Percentiles rank a stretch among this genome's conserved stretches.
Evolutionary conservation across 2,797 vertebrate genomes (phyloP).

Genomic region (Neopelma chrysocephalum): DNA sequence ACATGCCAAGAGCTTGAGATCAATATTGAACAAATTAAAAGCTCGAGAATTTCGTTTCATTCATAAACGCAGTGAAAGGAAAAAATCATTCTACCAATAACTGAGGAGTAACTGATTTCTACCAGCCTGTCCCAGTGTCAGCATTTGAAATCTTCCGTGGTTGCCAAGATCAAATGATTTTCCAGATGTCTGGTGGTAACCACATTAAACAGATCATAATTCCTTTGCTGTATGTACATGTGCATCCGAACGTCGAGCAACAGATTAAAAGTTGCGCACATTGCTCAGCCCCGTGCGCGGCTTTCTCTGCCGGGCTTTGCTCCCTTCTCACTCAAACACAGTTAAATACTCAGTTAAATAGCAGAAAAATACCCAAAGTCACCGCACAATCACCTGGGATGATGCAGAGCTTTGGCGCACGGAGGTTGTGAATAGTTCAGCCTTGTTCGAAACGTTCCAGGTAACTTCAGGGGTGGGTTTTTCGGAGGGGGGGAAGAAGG

Average conservation of each 20-base stretch:
- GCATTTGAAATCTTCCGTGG: conserved; percentile 70
- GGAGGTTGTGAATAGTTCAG: neutral
- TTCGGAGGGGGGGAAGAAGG: neutral
- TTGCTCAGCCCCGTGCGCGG: neutral
- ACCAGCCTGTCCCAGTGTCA: conserved; percentile 67
- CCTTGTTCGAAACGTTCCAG: neutral
- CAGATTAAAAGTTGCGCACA: neutral
- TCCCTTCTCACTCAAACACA: neutral
- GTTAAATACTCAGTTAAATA: neutral
- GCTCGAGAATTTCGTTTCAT: neutral
- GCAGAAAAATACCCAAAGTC: neutral
- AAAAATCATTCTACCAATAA: neutral
- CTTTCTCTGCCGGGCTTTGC: neutral
- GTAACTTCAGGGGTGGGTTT: neutral
- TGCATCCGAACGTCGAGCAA: neutral
- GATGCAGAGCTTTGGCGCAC: neutral
- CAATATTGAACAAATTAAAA: neutral
- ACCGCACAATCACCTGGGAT: neutral
- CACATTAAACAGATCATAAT: conserved; percentile 85
- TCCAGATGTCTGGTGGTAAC: conserved; percentile 89
- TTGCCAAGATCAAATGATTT: conserved; percentile 87
- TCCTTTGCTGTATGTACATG: conserved; percentile 73
- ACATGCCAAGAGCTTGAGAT: neutral
- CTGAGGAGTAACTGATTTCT: conserved; percentile 36
- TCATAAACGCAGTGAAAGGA: neutral